Percentiles rank a stretch among this genome's conserved stretches.
phyloP scores from a whole-genome alignment of 2,113 vertebrate species.

The Cyanistes caeruleus region DNA sequence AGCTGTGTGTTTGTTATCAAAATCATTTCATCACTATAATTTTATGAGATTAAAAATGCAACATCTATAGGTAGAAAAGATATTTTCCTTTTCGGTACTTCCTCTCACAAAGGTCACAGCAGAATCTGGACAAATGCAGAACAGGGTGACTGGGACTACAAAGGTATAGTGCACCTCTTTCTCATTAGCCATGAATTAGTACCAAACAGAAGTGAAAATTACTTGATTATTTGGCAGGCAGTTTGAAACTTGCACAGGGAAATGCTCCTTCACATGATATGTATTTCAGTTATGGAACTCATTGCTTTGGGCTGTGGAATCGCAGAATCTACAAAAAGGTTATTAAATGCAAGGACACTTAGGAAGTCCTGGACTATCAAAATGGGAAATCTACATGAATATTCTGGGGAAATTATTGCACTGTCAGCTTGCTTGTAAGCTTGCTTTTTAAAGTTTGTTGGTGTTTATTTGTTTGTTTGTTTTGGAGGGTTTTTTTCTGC shows the following conservation, averaged over 20 bases:
- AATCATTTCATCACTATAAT: background rate
- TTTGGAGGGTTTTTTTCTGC: rapidly evolving
- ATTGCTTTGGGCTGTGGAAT: background rate
- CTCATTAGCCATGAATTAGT: background rate
- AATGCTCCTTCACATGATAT: background rate
- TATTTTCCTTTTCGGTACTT: background rate
- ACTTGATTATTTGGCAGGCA: background rate
- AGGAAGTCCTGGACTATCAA: background rate
- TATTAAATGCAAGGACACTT: background rate
- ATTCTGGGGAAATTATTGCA: background rate
- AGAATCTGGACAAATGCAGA: background rate
- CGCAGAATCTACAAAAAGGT: background rate
- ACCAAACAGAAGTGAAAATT: background rate
- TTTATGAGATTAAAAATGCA: background rate
- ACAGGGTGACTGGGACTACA: background rate
- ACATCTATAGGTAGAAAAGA: background rate
- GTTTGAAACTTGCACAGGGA: background rate
- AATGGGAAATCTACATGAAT: background rate
- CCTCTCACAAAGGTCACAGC: background rate
- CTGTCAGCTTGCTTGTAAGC: background rate
- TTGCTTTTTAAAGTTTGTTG: background rate
- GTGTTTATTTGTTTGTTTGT: rapidly evolving
- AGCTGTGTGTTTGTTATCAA: background rate
- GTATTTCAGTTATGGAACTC: background rate
- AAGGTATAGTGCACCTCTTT: background rate